Evolutionary conservation across 2,888 invertebrate species (phyloP).

Genomic region (Tenthredo mesomela): DNA sequence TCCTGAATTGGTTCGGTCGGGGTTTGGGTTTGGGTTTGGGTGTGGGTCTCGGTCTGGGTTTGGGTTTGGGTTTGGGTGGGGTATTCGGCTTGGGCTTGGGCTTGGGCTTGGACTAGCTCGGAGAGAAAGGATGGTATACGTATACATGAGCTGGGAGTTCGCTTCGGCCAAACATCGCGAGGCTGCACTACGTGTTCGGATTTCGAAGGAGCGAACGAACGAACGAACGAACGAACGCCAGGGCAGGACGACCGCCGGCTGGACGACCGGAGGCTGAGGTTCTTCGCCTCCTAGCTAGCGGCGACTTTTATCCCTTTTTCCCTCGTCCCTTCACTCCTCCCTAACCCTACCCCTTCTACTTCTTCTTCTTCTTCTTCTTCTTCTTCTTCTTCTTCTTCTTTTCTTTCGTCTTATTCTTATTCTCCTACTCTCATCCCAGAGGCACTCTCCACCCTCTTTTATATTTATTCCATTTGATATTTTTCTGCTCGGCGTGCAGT

Average conservation of each 20-base stretch:
- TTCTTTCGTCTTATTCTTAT: conserved; percentile 48
- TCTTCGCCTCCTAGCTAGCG: conserved; percentile 51
- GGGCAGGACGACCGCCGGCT: conserved; percentile 58
- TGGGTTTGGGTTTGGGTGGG: not conserved
- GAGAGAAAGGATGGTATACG: conserved; percentile 46
- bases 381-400: too few relatives aligned
- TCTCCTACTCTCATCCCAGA: conserved; percentile 32
- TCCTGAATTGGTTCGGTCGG: conserved; percentile 38
- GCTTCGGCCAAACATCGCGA: conserved; percentile 59
- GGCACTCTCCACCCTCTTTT: conserved; percentile 16
- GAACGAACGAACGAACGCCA: conserved; percentile 45
- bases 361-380: conserved; percentile 41
- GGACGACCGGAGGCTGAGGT: conserved; percentile 52
- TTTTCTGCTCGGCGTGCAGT: conserved; percentile 38
- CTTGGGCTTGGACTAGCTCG: conserved; percentile 4
- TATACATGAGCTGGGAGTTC: conserved; percentile 55
- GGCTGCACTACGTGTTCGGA: conserved; percentile 63
- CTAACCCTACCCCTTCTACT: conserved; percentile 48
- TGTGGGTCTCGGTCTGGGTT: not conserved
- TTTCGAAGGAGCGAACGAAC: conserved; percentile 58
- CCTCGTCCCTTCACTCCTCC: conserved; percentile 48
- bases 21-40: not conserved
- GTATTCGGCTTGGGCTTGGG: conserved; percentile 9
- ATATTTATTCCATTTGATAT: conserved; percentile 36
- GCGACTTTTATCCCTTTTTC: conserved; percentile 50